Conservation (phyloP, 1,140 invertebrate genomes). For the Marisa cornuarietis region DNA sequence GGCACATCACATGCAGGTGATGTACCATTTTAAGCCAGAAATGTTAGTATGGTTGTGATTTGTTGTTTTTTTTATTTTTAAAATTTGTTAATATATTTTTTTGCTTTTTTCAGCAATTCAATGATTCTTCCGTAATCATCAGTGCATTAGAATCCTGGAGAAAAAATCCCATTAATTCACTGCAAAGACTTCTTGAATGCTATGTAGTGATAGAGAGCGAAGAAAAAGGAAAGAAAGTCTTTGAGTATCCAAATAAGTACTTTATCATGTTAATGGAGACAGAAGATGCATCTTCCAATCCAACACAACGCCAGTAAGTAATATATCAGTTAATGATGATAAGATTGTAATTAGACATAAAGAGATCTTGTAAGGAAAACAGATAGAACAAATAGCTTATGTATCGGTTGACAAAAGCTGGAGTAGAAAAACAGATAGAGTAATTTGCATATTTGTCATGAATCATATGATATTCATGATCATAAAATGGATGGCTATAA, state of each 20-base stretch:
- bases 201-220: conserved; percentile 78
- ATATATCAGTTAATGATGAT: neutral
- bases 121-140: conserved; percentile 94
- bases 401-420: no score
- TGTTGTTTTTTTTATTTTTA: no score
- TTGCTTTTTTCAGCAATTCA: conserved; percentile 74
- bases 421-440: no score
- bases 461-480: no score
- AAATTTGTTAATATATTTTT: no score
- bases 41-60: no score
- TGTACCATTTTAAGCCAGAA: no score
- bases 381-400: no score
- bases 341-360: neutral
- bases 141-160: conserved; percentile 86
- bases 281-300: conserved; percentile 30
- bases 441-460: no score
- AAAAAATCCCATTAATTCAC: conserved; percentile 71
- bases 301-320: conserved; percentile 45
- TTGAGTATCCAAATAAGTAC: conserved; percentile 88
- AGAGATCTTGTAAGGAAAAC: no score
- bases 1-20: no score
- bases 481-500: no score
- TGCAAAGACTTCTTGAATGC: conserved; percentile 81
- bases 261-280: conserved; percentile 86
- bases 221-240: conserved; percentile 50